These are phyloP conservation scores for Limenitis camilla DNA, from an alignment of 2,888 invertebrate genomes.

Conservation along the genomic window DNA sequence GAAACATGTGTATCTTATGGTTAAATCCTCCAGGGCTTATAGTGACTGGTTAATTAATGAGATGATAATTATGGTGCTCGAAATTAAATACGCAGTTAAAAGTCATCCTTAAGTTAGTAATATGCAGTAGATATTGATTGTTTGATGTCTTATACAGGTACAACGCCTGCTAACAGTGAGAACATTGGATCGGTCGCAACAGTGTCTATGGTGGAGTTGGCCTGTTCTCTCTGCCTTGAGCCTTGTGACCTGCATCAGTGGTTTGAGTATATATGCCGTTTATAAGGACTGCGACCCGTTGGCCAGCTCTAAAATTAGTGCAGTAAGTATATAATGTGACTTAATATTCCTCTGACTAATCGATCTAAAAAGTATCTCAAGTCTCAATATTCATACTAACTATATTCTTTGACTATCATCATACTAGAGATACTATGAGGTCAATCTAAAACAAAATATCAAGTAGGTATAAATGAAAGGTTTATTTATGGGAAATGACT, in stretches of 20 bases:
- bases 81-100: no score
- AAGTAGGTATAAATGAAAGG: no score
- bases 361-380: no score
- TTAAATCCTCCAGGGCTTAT: no score
- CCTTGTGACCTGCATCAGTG: slow-evolving; percentile 82
- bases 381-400: background rate
- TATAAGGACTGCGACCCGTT: slow-evolving; percentile 89
- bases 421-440: no score
- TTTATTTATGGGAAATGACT: no score
- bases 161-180: slow-evolving; percentile 83
- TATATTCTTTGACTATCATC: background rate
- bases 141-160: slow-evolving; percentile 49
- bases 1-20: no score
- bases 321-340: slow-evolving; percentile 39
- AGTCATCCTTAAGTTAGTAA: background rate
- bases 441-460: no score
- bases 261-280: slow-evolving; percentile 88
- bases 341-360: background rate
- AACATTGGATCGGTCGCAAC: slow-evolving; percentile 80
- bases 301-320: slow-evolving; percentile 73
- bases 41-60: no score
- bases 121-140: background rate
- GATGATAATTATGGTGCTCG: background rate
- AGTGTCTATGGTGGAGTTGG: slow-evolving; percentile 86
- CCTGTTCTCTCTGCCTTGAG: slow-evolving; percentile 85